Conservation (phyloP, 2,797 vertebrate species). For the Cygnus olor region DNA sequence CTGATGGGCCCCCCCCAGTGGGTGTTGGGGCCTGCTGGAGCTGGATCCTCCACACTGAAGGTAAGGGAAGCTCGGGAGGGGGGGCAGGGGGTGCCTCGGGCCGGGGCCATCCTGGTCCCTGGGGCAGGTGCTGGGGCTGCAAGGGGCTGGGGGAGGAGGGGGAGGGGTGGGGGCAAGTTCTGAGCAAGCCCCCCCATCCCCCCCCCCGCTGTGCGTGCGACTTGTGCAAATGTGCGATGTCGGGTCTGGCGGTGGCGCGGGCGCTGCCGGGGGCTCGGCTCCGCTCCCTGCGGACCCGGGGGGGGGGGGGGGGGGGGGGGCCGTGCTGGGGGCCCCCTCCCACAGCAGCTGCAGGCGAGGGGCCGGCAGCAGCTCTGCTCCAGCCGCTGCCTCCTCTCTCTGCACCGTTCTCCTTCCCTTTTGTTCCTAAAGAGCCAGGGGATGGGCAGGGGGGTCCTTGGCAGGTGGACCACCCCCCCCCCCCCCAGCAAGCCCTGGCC, state of each 20-base stretch:
- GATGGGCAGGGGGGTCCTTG: not conserved
- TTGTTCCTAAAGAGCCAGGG: not conserved
- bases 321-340: too few relatives aligned
- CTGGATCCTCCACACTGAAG: not conserved
- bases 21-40: not conserved
- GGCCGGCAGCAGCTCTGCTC: not conserved
- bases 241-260: not conserved
- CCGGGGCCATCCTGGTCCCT: not conserved
- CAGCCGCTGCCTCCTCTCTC: not conserved
- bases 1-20: not conserved
- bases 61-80: not conserved
- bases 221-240: slow-evolving; percentile 25
- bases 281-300: not conserved
- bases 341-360: not conserved
- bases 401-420: not conserved
- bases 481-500: not conserved
- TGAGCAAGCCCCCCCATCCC: accelerated
- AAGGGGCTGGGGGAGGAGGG: not conserved
- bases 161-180: not conserved
- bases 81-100: too few relatives aligned
- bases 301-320: too few relatives aligned
- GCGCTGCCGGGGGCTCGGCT: not conserved
- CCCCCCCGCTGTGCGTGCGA: slow-evolving; percentile 17
- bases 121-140: not conserved
- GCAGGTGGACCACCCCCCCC: not conserved